Evolutionary conservation across 1,140 invertebrate genomes (phyloP).

Genomic region (Bradynema listronoti): DNA sequence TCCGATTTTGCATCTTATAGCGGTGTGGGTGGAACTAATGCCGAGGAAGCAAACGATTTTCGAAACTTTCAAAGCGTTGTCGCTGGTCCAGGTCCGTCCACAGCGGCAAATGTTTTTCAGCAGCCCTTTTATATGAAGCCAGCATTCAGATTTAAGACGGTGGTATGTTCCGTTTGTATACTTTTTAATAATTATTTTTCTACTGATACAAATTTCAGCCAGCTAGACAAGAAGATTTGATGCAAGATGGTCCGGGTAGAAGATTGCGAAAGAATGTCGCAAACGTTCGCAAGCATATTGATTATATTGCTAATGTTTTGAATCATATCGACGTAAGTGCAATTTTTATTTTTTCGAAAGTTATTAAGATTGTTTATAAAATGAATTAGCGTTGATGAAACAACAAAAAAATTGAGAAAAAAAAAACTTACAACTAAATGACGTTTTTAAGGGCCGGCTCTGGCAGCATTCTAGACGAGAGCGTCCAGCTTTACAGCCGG

Average conservation of each 20-base stretch:
- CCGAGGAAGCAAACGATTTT: too few relatives aligned
- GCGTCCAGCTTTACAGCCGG: conserved; percentile 35
- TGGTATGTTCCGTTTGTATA: background rate
- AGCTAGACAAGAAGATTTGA: conserved; percentile 8
- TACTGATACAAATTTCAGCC: background rate
- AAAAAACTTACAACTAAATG: background rate
- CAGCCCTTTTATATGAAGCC: conserved; percentile 15
- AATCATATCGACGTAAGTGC: conserved; percentile 38
- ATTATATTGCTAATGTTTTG: conserved; percentile 42
- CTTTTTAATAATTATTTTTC: background rate
- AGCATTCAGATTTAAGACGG: conserved; percentile 14
- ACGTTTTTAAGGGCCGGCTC: conserved; percentile 22
- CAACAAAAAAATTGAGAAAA: too few relatives aligned
- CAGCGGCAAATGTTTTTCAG: background rate
- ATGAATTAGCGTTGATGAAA: too few relatives aligned
- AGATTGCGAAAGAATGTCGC: conserved; percentile 44
- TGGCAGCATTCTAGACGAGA: conserved; percentile 31
- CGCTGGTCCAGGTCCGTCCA: too few relatives aligned
- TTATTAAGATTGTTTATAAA: background rate
- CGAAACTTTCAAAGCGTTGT: too few relatives aligned
- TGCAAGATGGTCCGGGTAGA: conserved; percentile 40
- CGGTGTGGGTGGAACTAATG: too few relatives aligned
- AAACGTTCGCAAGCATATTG: conserved; percentile 46
- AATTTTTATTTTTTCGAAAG: background rate
- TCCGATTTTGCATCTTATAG: too few relatives aligned